Conservation (phyloP, 1,140 invertebrate species). For the Aricia agestis region DNA sequence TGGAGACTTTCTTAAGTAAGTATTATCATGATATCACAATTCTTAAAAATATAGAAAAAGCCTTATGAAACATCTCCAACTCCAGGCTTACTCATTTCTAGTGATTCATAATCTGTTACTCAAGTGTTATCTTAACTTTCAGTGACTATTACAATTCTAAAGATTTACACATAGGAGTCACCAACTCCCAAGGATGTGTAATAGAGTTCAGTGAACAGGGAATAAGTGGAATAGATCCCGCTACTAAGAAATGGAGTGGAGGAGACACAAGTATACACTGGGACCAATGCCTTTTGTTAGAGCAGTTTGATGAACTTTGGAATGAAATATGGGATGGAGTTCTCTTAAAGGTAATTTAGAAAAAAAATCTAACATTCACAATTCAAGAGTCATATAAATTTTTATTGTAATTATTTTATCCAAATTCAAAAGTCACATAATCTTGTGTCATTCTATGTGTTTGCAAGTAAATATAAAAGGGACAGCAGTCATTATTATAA, state of each 20-base stretch:
- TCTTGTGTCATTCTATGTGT: too few relatives aligned
- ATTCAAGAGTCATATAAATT: too few relatives aligned
- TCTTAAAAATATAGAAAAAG: too few relatives aligned
- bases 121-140: constrained; percentile 44
- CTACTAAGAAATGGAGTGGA: constrained; percentile 59
- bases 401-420: too few relatives aligned
- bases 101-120: constrained; percentile 41
- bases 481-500: too few relatives aligned
- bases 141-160: constrained; percentile 87
- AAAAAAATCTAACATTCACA: neutral
- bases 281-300: constrained; percentile 84
- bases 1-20: constrained; percentile 89
- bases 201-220: constrained; percentile 87
- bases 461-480: too few relatives aligned
- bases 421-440: too few relatives aligned
- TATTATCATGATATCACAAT: constrained; percentile 15
- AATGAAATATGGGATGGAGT: constrained; percentile 85
- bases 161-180: constrained; percentile 89
- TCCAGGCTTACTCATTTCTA: constrained; percentile 7
- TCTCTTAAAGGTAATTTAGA: constrained; percentile 76
- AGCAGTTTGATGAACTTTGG: constrained; percentile 81
- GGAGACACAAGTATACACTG: constrained; percentile 69
- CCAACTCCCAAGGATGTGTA: constrained; percentile 83
- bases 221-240: constrained; percentile 72
- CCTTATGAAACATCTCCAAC: too few relatives aligned